Conservation (phyloP, 2,797 vertebrate genomes). For the Dryobates pubescens region DNA sequence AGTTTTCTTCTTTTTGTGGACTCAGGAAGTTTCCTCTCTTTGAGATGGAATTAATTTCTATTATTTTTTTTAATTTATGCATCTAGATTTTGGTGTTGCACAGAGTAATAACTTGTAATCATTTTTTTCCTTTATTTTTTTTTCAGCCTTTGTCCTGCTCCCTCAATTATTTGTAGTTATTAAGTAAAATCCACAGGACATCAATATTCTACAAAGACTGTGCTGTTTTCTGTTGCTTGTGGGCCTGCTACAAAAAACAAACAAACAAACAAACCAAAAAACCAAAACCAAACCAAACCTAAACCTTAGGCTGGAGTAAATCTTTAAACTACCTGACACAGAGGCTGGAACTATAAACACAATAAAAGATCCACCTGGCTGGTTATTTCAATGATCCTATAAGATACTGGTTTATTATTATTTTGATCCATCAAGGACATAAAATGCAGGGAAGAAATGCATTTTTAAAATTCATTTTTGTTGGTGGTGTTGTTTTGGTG, state of each 20-base stretch:
- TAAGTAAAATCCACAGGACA: background rate
- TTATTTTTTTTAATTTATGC: background rate
- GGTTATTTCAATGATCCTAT: background rate
- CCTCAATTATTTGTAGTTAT: background rate
- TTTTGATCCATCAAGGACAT: background rate
- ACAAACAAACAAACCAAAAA: background rate
- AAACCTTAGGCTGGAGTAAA: background rate
- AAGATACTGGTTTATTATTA: background rate
- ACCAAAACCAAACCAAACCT: background rate
- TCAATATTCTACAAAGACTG: background rate
- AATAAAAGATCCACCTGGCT: background rate
- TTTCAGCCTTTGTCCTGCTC: background rate
- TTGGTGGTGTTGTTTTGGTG: background rate
- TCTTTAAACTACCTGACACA: background rate
- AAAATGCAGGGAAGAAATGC: background rate
- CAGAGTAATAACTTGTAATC: background rate
- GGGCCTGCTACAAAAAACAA: background rate
- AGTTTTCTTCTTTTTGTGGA: background rate
- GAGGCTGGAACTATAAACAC: background rate
- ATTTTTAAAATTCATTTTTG: background rate
- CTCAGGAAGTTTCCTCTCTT: background rate
- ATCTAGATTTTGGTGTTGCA: background rate
- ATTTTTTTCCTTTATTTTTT: background rate
- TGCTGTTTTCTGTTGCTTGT: background rate
- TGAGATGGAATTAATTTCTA: background rate